phyloP scores from a whole-genome alignment of 2,888 invertebrate genomes.

The Folsomia manolachei region DNA sequence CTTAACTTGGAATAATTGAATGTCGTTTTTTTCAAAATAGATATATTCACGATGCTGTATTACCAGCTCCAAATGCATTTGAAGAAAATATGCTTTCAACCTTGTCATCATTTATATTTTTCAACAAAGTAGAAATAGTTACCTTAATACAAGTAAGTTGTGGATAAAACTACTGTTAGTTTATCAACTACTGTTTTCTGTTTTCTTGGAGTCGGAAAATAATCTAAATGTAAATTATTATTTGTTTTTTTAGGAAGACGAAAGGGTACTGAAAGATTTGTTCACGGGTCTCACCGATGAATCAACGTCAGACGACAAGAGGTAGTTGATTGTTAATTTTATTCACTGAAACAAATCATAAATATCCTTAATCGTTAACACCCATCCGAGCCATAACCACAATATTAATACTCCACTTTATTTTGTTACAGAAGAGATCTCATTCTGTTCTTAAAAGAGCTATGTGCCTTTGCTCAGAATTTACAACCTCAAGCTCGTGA shows the following conservation, averaged over 20 bases:
- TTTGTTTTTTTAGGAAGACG: conserved; percentile 76
- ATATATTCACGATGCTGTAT: conserved; percentile 97
- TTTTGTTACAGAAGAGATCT: conserved; percentile 94
- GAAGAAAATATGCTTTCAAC: conserved; percentile 98
- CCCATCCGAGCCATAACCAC: no score
- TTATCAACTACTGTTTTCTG: not conserved
- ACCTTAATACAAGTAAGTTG: conserved; percentile 71
- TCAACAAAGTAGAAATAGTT: conserved; percentile 99
- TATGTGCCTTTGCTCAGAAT: conserved; percentile 98
- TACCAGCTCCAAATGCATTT: conserved; percentile 92
- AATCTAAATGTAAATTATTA: no score
- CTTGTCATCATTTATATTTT: conserved; percentile 97
- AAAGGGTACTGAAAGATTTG: conserved; percentile 89
- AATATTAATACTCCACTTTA: no score
- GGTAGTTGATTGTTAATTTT: no score
- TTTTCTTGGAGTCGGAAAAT: not conserved
- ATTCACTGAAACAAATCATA: no score
- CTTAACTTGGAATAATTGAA: no score
- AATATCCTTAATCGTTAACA: no score
- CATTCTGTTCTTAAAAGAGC: conserved; percentile 96
- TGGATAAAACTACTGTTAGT: not conserved
- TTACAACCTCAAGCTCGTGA: conserved; percentile 96
- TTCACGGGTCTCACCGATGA: conserved; percentile 90
- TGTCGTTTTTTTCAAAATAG: not conserved
- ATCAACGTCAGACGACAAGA: conserved; percentile 75